A percentile compares a stretch with the other conserved stretches of the same genome.
phyloP scores from a whole-genome alignment of 2,888 invertebrate genomes.

The Glyphotaelius pellucidus region DNA sequence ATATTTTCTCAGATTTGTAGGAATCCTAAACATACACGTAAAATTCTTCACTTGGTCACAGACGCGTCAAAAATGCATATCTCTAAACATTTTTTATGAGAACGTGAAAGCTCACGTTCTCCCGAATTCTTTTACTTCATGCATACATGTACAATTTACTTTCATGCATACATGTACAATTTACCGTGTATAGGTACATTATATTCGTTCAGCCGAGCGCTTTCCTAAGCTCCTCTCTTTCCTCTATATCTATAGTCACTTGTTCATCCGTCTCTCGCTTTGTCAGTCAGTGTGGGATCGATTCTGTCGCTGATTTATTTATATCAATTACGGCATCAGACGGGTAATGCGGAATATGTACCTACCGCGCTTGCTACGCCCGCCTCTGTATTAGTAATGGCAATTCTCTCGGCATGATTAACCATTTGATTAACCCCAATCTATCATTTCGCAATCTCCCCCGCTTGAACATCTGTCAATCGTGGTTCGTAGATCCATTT shows the following conservation, averaged over 20 bases:
- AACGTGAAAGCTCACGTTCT: not conserved
- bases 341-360: not conserved
- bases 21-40: too few relatives aligned
- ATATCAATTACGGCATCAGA: slow-evolving; percentile 2
- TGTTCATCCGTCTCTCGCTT: not conserved
- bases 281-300: not conserved
- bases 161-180: not conserved
- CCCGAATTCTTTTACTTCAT: not conserved
- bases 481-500: not conserved
- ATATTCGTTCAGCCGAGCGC: not conserved
- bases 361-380: not conserved
- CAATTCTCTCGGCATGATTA: not conserved
- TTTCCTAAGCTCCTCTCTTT: not conserved
- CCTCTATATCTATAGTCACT: not conserved
- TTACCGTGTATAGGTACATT: not conserved
- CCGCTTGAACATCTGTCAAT: slow-evolving; percentile 2
- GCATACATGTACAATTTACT: not conserved
- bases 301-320: not conserved
- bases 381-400: not conserved
- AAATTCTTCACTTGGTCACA: too few relatives aligned
- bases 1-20: too few relatives aligned
- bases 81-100: not conserved
- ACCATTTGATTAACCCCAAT: slow-evolving; percentile 2
- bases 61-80: not conserved
- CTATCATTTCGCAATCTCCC: not conserved